These are phyloP conservation scores for Sceloporus tristichus DNA, from an alignment of 2,113 vertebrate genomes.

Conservation along the genomic window DNA sequence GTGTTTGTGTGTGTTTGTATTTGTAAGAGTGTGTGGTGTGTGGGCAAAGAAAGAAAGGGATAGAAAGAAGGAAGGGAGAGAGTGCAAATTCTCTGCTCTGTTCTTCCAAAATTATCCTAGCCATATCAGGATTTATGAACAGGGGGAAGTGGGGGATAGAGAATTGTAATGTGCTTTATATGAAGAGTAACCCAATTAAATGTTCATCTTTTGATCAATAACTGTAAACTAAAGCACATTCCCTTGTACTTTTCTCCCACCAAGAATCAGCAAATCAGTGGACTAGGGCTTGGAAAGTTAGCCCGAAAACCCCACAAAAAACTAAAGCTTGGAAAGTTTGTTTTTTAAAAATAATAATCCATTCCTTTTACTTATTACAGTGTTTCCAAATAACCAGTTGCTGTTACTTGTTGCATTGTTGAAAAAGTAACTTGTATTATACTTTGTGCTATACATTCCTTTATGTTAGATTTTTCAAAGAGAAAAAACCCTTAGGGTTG, in stretches of 20 bases:
- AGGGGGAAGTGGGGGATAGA: neutral
- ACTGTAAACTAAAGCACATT: neutral
- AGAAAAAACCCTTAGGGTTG: too few species aligned
- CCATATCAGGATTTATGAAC: constrained; percentile 35
- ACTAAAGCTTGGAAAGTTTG: neutral
- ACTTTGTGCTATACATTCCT: too few species aligned
- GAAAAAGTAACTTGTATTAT: too few species aligned
- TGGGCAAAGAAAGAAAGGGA: neutral
- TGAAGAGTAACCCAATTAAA: constrained; percentile 5
- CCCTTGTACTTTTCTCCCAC: too few species aligned
- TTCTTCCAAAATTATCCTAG: constrained; percentile 39
- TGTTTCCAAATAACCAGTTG: too few species aligned
- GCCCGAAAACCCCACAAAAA: too few species aligned
- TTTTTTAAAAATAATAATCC: neutral
- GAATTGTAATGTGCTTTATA: constrained; percentile 4
- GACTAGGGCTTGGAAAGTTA: neutral
- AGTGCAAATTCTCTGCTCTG: constrained; percentile 59
- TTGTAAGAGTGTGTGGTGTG: neutral
- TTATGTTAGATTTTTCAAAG: too few species aligned
- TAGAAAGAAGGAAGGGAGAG: constrained; percentile 26
- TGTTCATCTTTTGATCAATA: constrained; percentile 30
- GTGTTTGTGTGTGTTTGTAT: constrained; percentile 18
- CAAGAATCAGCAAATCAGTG: neutral
- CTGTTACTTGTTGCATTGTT: too few species aligned
- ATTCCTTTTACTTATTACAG: neutral